These are phyloP conservation scores for Iguana delicatissima DNA, from an alignment of 2,797 vertebrate genomes.

Conservation along the genomic window DNA sequence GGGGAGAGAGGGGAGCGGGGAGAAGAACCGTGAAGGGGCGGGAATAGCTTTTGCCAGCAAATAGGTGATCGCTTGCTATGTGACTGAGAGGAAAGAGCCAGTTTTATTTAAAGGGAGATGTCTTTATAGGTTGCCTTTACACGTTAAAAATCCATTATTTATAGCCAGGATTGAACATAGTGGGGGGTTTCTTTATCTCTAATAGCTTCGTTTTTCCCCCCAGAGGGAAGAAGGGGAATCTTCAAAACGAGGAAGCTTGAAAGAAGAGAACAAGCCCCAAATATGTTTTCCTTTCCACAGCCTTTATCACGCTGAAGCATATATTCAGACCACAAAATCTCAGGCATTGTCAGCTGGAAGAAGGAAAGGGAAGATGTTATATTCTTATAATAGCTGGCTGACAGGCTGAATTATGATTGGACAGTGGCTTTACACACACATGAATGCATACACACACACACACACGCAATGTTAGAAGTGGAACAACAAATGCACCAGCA, in stretches of 20 bases:
- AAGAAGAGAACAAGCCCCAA: background rate
- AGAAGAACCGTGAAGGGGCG: conserved; percentile 62
- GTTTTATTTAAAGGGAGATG: conserved; percentile 62
- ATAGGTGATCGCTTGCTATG: conserved; percentile 62
- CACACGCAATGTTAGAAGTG: background rate
- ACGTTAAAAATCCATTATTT: conserved; percentile 52
- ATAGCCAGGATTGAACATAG: conserved; percentile 26
- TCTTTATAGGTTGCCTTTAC: conserved; percentile 17
- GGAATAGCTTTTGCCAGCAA: conserved; percentile 70
- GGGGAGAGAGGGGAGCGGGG: conserved; percentile 32
- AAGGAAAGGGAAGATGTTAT: conserved; percentile 4
- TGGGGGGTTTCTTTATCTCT: conserved; percentile 28
- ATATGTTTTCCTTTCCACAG: background rate
- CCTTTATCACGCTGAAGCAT: background rate
- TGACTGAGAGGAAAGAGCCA: conserved; percentile 58
- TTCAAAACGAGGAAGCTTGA: conserved; percentile 32
- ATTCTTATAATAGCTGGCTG: background rate
- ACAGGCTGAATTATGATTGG: background rate
- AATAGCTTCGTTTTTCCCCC: background rate
- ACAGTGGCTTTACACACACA: too few relatives aligned
- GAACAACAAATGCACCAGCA: background rate
- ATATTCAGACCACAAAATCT: conserved; percentile 53
- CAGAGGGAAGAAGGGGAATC: conserved; percentile 9
- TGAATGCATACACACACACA: background rate
- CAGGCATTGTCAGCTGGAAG: conserved; percentile 44